Percentiles rank a stretch among this genome's conserved stretches.
Conservation (phyloP, 2,113 vertebrate species). For the Paracanthobrama guichenoti region DNA sequence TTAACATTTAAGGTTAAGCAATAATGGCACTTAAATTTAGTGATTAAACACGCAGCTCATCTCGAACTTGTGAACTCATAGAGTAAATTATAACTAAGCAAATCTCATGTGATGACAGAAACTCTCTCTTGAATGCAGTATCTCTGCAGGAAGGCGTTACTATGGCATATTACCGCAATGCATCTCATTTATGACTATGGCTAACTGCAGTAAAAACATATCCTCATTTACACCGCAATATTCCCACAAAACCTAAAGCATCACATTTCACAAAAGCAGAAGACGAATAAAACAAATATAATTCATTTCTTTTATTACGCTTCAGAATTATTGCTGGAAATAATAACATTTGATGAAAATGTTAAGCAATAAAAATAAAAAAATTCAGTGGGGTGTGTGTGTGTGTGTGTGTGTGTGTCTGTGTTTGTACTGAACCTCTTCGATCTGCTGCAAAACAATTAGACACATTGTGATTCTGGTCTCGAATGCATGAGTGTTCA, state of each 20-base stretch:
- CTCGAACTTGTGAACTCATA: background rate
- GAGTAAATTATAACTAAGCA: background rate
- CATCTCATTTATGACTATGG: conserved; percentile 4
- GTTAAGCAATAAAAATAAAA: background rate
- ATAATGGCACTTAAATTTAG: background rate
- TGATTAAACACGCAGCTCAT: background rate
- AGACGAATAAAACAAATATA: background rate
- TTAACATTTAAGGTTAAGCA: background rate
- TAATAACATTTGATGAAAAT: background rate
- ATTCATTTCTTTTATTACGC: background rate
- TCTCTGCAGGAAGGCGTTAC: conserved; percentile 14
- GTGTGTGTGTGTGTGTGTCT: background rate
- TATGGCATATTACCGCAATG: background rate
- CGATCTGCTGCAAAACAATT: conserved; percentile 50
- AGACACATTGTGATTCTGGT: conserved; percentile 70
- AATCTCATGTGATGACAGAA: background rate
- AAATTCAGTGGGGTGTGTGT: background rate
- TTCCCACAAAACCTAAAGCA: background rate
- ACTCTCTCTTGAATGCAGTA: conserved; percentile 9
- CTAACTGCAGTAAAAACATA: conserved; percentile 22
- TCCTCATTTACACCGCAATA: background rate
- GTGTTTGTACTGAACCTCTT: background rate
- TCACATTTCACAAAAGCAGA: background rate
- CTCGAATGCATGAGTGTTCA: conserved; percentile 65
- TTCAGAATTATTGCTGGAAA: background rate